Evolutionary conservation across 2,888 invertebrate species (phyloP), one percentile per base, ranked within the genome.

Genomic region (Agrilus biguttatus): DNA sequence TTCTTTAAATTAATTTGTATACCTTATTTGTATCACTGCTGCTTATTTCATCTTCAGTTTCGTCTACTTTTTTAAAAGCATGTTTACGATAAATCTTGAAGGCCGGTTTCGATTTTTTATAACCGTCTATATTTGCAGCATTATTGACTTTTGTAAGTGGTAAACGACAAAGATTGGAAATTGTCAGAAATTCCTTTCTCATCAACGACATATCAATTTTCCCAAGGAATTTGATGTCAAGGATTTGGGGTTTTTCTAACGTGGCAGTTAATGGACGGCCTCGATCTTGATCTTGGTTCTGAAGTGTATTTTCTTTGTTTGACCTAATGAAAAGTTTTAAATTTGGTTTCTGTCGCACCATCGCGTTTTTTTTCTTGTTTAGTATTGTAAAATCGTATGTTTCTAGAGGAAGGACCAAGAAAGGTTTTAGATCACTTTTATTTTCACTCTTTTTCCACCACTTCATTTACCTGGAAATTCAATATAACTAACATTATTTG

Each of bases 161-260:
- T 39, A 59, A 46, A 14, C 60, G 56, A 47, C 67, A 67, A 36
- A 68, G 50, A 47, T 65, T 65, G 7, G 64, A 56, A 13, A 68
- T 62, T 40, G 68, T 62, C 12, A 74, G 56, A 37, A 71, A 65
- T 50, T 74, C 73, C 52, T 73, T 72, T 39, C 70, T 66, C 28
- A 74, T 59, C 40, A 68, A 55, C 1, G 74, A 73, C 75, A 76
- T 75, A 55, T 75, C 76, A 32, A 76, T 63, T 51, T 71, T 70
- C 13, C 68, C 65, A 33, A 71, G 60, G 21, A 72, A 61, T 35
- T 65, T 59, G 1, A 72, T 69, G 53, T 76, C 69, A 41, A 76
- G 58, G 5, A 76, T 61, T 34, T 67, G 63, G 1, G 76, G 75
- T 37, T 67, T 67, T 36, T 73, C 73, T 42, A 77, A 57, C 12